Base-by-base conservation (phyloP, 2,888 invertebrate species). In the Lypha dubia region DNA sequence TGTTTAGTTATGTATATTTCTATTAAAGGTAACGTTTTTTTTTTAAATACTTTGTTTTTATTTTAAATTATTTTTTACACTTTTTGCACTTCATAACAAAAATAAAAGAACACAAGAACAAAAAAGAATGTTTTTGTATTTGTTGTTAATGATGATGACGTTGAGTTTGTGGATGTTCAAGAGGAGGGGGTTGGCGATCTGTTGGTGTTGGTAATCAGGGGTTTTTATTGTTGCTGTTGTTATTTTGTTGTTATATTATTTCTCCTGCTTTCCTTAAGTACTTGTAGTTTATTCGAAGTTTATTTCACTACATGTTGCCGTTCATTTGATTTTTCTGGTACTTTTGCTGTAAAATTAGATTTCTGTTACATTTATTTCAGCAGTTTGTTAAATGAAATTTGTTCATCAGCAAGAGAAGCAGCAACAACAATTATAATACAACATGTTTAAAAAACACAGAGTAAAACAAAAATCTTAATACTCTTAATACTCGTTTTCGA, bases 401-500 rank as follows among this genome's bases (percentile, higher is more conserved):
- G 71, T 73, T 60, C 60, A 73, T 60, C 71, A 60, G 60, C 71
- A 56, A n/a, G 35, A 73, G 17, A 41, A 67, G 35, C 77, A 44
- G 15, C 44, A 79, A 62, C 77, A 58, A 77, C 76, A 82, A 60
- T 86, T 88, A 88, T 86, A 87, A 88, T 87, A 53, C 28, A 75
- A 51, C 28, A 67, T 51, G 67, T 77, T 71, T 56, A 56, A 46
- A 77, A 75, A 28, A 70, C 6, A 62, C 32, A 63, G 11, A 6
- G 15, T 56, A 35, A 1, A 68, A 58, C 49, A 20, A 49, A 62
- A 80, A 74, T 74, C 56, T 56, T 35, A 70, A 82, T 71, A 49
- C n/a, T n/a, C n/a, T n/a, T n/a, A n/a, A n/a, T 41, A 73, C 41
- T 63, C 35, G 46, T 76, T 60, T 44, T 53, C 15, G 65, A 82